Evolutionary conservation across 2,888 invertebrate genomes (phyloP), one percentile per base, ranked within the genome.

Genomic region (Caenorhabditis sp.): DNA sequence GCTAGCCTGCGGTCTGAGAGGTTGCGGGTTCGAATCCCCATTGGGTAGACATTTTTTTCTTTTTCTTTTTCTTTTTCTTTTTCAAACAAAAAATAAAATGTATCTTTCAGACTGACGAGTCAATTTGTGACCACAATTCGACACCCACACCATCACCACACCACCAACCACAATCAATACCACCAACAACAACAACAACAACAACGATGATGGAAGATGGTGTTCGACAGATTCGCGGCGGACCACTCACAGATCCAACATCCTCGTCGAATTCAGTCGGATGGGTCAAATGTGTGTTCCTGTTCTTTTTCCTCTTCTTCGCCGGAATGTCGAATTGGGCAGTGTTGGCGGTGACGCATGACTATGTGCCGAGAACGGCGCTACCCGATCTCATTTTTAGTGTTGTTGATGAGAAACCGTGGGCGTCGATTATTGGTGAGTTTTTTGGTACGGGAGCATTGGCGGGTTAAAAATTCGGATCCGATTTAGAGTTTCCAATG

Each of bases 311-410:
- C 57, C 72, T 87, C 49, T 67, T 77, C 7, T 20, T 84, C 17
- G 82, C 87, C 36, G 86, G 84, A 1, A 52, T 85, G 31, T 81
- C 82, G 25, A 87, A 87, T 68, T 87, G 86, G 87, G 82, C 84
- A 12, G 86, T 85, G 4, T 74, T 87, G 14, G 83, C 86, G 36
- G 85, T 83, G 61, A 85, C 86, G n/a, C 87, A 87, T 66, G 87
- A 87, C 64, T 81, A 80, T 65, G 84, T 85, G 50, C 84, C 85
- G 5, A 70, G 87, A 20, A 67, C 71, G 12, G 76, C 84, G 14
- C 68, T 83, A 21, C 81, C 83, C 3, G 84, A 84, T 63, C n/a
- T 83, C 8, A 59, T 83, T 8, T 84, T 84, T 65, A 61, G 61
- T 38, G 52, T 81, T 50, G 60, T 84, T 10, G 81, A 78, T 10